Evolutionary conservation across 2,888 invertebrate genomes (phyloP), one percentile per base, ranked within the genome.

Genomic region (Hoplodrina ambigua): DNA sequence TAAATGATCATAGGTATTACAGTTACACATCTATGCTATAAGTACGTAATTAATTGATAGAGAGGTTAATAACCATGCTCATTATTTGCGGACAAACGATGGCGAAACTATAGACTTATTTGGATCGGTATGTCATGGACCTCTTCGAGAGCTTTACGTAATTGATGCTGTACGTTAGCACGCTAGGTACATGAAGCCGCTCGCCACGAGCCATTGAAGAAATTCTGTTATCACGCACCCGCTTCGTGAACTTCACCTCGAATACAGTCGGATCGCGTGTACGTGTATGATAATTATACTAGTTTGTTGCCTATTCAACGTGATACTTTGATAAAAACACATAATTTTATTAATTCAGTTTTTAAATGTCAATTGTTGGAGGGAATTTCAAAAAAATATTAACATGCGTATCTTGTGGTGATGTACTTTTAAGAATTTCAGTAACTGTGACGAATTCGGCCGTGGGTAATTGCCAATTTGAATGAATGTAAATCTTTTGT

Each of bases 221-320:
- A 82, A 80, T 84, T 75, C 72, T 76, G 61, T 57, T 82, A 82
- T 86, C 86, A 85, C 80, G 83, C 83, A 82, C 66, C 71, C 68
- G 70, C 68, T 61, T 72, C 81, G 84, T 80, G 86, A 89, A 86
- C 83, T 88, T 87, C 82, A 88, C 88, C 86, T 86, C 75, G 60
- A 84, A 81, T 79, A 70, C 56, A 56, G 58, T 25, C 56, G 19
- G 69, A 63, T 77, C 72, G 82, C 69, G 72, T 71, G 78, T 75
- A 37, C 20, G 56, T 75, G 54, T 77, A 80, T 76, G 74, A 44
- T 80, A 82, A 80, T 83, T 20, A 72, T 64, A 69, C 69, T 37
- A 65, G 69, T 80, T 73, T 73, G 60, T 81, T 78, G 70, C 72
- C 53, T 75, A 84, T 73, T 61, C 13, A 54, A 74, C 20, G 69